Percentiles rank a stretch among this genome's conserved stretches.
Evolutionary conservation across 2,113 vertebrate species (phyloP).

Genomic region (Trinectes maculatus): DNA sequence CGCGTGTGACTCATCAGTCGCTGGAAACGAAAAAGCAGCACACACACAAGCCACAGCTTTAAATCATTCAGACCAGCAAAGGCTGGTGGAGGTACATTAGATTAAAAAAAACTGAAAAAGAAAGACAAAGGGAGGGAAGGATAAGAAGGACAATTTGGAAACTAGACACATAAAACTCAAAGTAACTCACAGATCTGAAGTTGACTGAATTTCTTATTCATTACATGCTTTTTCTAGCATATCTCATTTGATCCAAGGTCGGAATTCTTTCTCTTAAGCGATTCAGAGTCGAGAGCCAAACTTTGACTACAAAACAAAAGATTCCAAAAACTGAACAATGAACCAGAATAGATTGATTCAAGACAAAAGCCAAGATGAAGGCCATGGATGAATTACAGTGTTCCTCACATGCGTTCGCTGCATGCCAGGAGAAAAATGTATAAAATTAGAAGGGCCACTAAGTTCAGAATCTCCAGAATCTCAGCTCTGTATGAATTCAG

Average conservation of each 20-base stretch:
- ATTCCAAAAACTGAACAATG: constrained; percentile 15
- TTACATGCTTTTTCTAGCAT: neutral
- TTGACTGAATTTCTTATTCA: neutral
- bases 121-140: neutral
- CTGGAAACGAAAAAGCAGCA: constrained; percentile 3
- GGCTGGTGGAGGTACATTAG: neutral
- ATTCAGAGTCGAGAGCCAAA: neutral
- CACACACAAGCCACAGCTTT: neutral
- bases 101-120: neutral
- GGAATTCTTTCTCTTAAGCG: neutral
- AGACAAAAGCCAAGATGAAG: constrained; percentile 4
- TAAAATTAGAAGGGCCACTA: constrained; percentile 34
- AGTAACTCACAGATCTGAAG: neutral
- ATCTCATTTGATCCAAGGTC: neutral
- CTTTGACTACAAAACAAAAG: neutral
- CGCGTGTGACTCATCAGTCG: constrained; percentile 33
- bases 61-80: neutral
- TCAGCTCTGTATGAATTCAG: constrained; percentile 44
- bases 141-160: neutral
- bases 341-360: constrained; percentile 1
- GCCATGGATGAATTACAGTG: constrained; percentile 1
- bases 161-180: neutral
- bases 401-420: constrained; percentile 31
- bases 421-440: constrained; percentile 18
- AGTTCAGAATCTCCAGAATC: constrained; percentile 29